These are phyloP conservation scores for Pseudopleuronectes americanus DNA, from an alignment of 2,797 vertebrate genomes.

Conservation along the genomic window DNA sequence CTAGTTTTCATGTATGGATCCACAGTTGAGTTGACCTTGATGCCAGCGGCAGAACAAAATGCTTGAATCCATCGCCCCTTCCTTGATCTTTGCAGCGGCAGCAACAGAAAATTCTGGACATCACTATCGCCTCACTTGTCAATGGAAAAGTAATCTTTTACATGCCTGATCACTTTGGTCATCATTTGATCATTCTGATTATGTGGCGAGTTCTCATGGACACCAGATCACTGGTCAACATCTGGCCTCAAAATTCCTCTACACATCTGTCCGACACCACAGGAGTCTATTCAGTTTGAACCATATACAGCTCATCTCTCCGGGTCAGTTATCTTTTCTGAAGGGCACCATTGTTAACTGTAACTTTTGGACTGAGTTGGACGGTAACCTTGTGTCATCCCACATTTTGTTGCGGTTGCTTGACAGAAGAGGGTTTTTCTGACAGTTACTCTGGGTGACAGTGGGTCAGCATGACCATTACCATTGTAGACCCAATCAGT, in stretches of 20 bases:
- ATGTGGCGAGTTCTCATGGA: not conserved
- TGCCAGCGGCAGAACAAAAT: not conserved
- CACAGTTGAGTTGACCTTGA: not conserved
- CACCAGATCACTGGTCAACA: not conserved
- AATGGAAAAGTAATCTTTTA: not conserved
- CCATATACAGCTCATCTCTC: conserved; percentile 7
- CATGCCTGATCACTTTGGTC: not conserved
- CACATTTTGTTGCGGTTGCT: not conserved
- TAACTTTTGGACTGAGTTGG: not conserved
- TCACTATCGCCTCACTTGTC: not conserved
- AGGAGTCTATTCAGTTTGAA: not conserved
- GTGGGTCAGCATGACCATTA: too few species aligned
- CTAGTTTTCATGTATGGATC: not conserved
- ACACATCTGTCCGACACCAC: conserved; percentile 4
- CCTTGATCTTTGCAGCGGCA: conserved; percentile 15
- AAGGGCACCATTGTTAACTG: not conserved
- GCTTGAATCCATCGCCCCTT: conserved; percentile 15
- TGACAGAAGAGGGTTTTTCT: not conserved
- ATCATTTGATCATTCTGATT: conserved; percentile 3
- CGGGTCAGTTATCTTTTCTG: not conserved
- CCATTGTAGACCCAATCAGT: conserved; percentile 1
- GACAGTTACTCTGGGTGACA: too few species aligned
- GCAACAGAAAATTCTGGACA: not conserved
- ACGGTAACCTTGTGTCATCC: too few species aligned
- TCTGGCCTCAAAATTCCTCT: conserved; percentile 9